Base-by-base conservation (phyloP, 1,140 invertebrate genomes). In the Papilio aristodemus region DNA sequence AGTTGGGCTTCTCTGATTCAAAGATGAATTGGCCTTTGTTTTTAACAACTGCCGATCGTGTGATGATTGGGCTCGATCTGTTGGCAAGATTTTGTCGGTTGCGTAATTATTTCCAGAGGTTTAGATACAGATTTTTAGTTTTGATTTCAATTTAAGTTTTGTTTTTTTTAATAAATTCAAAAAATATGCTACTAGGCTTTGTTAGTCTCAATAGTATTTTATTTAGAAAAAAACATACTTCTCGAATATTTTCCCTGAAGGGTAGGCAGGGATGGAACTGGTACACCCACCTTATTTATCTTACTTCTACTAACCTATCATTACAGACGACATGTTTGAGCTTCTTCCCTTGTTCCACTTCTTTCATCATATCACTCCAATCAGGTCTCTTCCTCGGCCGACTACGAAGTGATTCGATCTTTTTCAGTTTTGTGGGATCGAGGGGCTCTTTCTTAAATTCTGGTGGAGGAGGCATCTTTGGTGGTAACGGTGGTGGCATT, bases 331-430 rank as follows among this genome's bases (percentile, higher is more conserved):
- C 95, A 79, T 97, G 95, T 77, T 94, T 95, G 50, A 97, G 86
- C 84, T 95, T 96, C 77, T 84, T 95, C 57, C 95, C 95, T 71
- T 93, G 93, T 82, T 97, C 96, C 7, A 97, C 95, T 86, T 97
- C 96, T 85, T 97, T 97, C 95, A 97, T 96, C 94, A 97, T 95
- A 70, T 95, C 93, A 13, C 94, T 95, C 96, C 96, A 97, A 79
- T 97, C 97, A 0, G 97, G 97, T 70, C 96, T 92, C 82, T 93
- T 94, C 76, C 96, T 93, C 2, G 96, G 96, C 76, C 96, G 93
- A 76, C 95, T 95, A 81, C 94, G 93, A 43, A 95, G 87, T 72
- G 92, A 84, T 57, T 94, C 95, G 62, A 96, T 72, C 79, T 91
- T 94, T 73, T 94, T 93, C 38, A 93, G 75, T 75, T 95, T 94